Conservation (phyloP, 2,888 invertebrate species). For the Bellardia bayeri region DNA sequence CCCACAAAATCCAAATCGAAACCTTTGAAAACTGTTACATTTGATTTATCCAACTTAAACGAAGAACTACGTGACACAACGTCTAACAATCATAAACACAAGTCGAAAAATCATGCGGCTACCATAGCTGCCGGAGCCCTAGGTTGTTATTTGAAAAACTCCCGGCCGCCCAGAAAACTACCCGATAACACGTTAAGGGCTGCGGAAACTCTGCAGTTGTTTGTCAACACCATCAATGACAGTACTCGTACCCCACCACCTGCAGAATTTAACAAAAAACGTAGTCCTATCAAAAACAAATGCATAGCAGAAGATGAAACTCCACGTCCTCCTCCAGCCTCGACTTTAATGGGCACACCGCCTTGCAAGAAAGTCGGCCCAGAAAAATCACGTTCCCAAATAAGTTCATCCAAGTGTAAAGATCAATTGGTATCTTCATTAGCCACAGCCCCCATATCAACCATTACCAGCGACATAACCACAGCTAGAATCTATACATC, state of each 20-base stretch:
- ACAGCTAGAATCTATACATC: slow-evolving; percentile 66
- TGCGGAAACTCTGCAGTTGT: slow-evolving; percentile 60
- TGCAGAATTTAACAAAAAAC: slow-evolving; percentile 60
- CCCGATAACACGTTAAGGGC: slow-evolving; percentile 59
- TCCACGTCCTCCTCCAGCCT: slow-evolving; percentile 42
- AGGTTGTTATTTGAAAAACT: slow-evolving; percentile 45
- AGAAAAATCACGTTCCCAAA: slow-evolving; percentile 49
- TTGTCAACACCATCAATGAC: slow-evolving; percentile 59
- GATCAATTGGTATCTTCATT: slow-evolving; percentile 60
- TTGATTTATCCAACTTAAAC: slow-evolving; percentile 60
- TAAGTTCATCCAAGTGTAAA: slow-evolving; percentile 34
- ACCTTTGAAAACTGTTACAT: slow-evolving; percentile 55
- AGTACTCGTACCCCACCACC: slow-evolving; percentile 45
- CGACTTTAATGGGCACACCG: slow-evolving; percentile 48
- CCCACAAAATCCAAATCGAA: slow-evolving; percentile 37
- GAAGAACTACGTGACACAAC: slow-evolving; percentile 11
- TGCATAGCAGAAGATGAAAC: slow-evolving; percentile 65
- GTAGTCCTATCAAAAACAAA: slow-evolving; percentile 61
- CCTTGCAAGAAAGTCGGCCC: slow-evolving; percentile 56
- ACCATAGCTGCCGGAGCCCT: background rate
- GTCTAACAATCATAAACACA: slow-evolving; percentile 4
- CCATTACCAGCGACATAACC: slow-evolving; percentile 51
- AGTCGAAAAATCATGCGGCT: slow-evolving; percentile 29
- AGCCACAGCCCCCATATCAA: slow-evolving; percentile 49
- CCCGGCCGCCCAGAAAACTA: slow-evolving; percentile 15